Conservation (phyloP, 2,113 vertebrate species). For the Lepus europaeus region DNA sequence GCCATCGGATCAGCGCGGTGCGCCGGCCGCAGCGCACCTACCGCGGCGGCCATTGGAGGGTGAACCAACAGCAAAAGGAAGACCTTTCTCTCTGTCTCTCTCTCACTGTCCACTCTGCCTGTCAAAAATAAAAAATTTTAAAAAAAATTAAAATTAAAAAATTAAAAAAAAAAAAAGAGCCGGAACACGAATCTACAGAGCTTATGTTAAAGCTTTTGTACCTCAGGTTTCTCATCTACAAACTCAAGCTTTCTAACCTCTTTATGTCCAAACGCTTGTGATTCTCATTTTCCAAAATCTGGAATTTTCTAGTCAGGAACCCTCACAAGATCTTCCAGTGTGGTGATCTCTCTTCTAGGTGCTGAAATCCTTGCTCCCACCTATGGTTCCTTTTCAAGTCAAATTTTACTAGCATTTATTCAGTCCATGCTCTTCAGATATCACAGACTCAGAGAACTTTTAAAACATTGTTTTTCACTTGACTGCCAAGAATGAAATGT, state of each 20-base stretch:
- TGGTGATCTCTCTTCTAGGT: neutral
- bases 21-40: no score
- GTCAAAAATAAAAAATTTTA: no score
- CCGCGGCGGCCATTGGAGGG: no score
- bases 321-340: neutral
- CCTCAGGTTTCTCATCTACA: neutral
- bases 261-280: neutral
- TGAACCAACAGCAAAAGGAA: no score
- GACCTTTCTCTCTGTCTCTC: no score
- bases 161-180: neutral
- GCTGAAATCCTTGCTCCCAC: neutral
- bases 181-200: neutral
- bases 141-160: neutral
- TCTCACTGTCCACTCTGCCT: no score
- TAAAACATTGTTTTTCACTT: neutral
- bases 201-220: neutral
- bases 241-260: neutral
- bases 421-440: neutral
- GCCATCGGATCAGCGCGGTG: no score
- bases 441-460: neutral
- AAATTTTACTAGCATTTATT: slow-evolving; percentile 47
- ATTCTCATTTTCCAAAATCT: neutral
- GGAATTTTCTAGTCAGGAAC: neutral
- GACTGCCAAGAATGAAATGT: neutral
- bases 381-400: neutral